Conservation (phyloP, 1,140 invertebrate species). For the Halictus rubicundus region DNA sequence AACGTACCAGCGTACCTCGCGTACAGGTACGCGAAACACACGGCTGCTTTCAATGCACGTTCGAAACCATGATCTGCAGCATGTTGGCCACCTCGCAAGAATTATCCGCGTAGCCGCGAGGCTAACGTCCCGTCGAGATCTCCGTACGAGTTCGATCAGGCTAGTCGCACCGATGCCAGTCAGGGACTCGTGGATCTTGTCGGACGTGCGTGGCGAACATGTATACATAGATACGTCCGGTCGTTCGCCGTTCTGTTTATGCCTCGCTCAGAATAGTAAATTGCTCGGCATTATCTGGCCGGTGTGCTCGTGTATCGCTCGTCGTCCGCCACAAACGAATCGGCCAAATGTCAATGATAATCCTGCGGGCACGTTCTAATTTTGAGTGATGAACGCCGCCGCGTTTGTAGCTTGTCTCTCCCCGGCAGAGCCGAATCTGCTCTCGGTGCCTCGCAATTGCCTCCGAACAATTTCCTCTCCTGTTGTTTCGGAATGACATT, state of each 20-base stretch:
- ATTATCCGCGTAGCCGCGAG: background rate
- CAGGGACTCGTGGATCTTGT: conserved; percentile 51
- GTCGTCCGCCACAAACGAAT: conserved; percentile 25
- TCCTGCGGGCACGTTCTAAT: conserved; percentile 15
- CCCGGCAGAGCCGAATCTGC: background rate
- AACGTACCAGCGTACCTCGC: too few species aligned
- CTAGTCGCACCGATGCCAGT: conserved; percentile 35
- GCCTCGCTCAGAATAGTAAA: conserved; percentile 53
- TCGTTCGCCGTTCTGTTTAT: conserved; percentile 52
- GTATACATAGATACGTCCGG: conserved; percentile 16
- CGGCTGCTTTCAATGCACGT: too few species aligned
- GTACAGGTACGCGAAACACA: too few species aligned
- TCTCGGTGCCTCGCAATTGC: background rate
- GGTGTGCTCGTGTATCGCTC: conserved; percentile 34
- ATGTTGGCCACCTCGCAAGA: conserved; percentile 1
- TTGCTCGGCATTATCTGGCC: conserved; percentile 53
- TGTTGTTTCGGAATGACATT: background rate
- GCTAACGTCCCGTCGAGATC: background rate
- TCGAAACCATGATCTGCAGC: too few species aligned
- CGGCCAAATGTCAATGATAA: conserved; percentile 53
- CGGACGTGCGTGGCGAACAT: background rate
- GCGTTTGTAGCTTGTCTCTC: conserved; percentile 1
- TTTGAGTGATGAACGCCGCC: conserved; percentile 31
- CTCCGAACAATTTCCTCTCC: background rate
- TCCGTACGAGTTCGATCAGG: conserved; percentile 13